These are phyloP conservation scores for Dermatemys mawii DNA, from an alignment of 2,113 vertebrate species.

Conservation along the genomic window DNA sequence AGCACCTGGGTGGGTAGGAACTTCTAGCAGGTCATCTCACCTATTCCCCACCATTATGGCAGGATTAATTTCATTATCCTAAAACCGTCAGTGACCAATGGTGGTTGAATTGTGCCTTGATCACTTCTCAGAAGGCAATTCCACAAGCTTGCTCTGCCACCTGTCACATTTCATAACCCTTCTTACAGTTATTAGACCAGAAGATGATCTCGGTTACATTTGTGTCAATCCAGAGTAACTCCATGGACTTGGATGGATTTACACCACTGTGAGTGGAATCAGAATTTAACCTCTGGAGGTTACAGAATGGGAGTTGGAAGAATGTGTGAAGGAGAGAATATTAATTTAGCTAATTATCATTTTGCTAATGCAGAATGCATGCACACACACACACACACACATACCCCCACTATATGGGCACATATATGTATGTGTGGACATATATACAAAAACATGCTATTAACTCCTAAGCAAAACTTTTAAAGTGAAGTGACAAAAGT, in stretches of 20 bases:
- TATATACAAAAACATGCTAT: not conserved
- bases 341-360: not conserved
- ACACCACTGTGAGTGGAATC: not conserved
- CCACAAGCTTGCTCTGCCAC: not conserved
- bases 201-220: not conserved
- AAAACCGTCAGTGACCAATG: not conserved
- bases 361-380: not conserved
- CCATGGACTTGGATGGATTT: not conserved
- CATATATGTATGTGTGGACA: not conserved
- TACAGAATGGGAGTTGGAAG: not conserved
- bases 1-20: not conserved
- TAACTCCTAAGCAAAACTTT: not conserved
- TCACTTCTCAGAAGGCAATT: constrained; percentile 23
- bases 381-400: not conserved
- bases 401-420: not conserved
- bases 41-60: not conserved
- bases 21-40: constrained; percentile 9
- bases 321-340: not conserved
- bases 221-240: constrained; percentile 1
- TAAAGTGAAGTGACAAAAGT: not conserved
- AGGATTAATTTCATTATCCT: constrained; percentile 54
- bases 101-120: constrained; percentile 11
- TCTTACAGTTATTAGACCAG: not conserved
- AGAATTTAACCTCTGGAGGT: not conserved
- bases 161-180: constrained; percentile 29